Evolutionary conservation across 1,140 invertebrate genomes (phyloP).

Genomic region (Plectrocnemia conspersa): DNA sequence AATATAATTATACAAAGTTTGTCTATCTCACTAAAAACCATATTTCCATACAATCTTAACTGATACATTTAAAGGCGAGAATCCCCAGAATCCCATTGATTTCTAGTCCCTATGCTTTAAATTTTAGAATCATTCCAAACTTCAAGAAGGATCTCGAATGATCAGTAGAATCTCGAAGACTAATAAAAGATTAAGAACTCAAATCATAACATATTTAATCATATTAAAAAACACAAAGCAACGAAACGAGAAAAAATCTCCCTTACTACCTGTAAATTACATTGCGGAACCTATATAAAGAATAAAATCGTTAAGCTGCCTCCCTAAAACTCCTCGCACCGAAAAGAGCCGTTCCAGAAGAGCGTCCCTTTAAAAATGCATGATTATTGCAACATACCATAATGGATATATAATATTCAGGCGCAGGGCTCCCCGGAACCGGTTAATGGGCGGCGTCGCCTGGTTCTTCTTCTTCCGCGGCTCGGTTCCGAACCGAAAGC

Average conservation of each 20-base stretch:
- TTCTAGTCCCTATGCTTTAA: no score
- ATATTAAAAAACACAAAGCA: conserved; percentile 3
- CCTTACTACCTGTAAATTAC: conserved; percentile 10
- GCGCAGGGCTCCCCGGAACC: conserved; percentile 1
- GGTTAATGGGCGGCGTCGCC: no score
- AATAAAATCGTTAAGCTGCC: conserved; percentile 23
- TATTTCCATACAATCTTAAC: no score
- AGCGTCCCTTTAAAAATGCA: conserved; percentile 22
- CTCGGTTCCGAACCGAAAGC: conserved; percentile 20
- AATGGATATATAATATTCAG: conserved; percentile 36
- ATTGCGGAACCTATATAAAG: conserved; percentile 16
- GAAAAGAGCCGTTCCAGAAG: background rate
- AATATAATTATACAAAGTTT: no score
- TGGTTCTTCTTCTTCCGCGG: conserved; percentile 1
- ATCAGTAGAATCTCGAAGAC: no score
- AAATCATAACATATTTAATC: background rate
- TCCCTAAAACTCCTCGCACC: no score
- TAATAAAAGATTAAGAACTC: no score
- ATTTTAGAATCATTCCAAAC: no score
- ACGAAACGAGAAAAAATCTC: background rate
- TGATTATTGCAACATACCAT: conserved; percentile 32
- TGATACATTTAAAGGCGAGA: no score
- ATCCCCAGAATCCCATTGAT: no score
- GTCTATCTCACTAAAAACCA: no score
- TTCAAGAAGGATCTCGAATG: no score